Conservation (phyloP, 2,888 invertebrate species). For the Apodemia zela region DNA sequence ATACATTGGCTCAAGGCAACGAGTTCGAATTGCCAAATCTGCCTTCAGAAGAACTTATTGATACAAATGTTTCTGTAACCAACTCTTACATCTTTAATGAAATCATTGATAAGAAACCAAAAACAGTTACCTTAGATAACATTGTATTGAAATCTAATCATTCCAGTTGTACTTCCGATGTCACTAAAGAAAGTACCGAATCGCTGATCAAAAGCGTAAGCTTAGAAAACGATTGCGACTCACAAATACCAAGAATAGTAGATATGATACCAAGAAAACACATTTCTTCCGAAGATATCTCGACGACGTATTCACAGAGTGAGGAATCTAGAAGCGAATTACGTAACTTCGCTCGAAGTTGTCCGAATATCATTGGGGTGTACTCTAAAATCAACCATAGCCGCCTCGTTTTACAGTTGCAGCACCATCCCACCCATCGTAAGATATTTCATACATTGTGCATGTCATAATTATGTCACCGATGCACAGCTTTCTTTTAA, state of each 20-base stretch:
- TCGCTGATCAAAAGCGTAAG: slow-evolving; percentile 35
- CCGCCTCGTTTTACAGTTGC: slow-evolving; percentile 34
- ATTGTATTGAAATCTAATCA: slow-evolving; percentile 58
- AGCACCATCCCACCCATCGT: slow-evolving; percentile 42
- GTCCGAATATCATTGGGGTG: slow-evolving; percentile 1
- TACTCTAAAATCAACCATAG: slow-evolving; percentile 17
- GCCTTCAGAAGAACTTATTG: slow-evolving; percentile 61
- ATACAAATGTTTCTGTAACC: slow-evolving; percentile 38
- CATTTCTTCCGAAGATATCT: slow-evolving; percentile 33
- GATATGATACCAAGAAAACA: slow-evolving; percentile 5
- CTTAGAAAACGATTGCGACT: slow-evolving; percentile 7
- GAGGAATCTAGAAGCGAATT: slow-evolving; percentile 7
- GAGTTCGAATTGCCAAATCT: slow-evolving; percentile 70
- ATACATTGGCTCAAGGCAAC: slow-evolving; percentile 69
- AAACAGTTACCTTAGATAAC: slow-evolving; percentile 68
- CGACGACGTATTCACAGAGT: slow-evolving; percentile 21
- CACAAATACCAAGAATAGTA: slow-evolving; percentile 9
- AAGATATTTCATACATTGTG: slow-evolving; percentile 58
- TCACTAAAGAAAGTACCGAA: slow-evolving; percentile 42
- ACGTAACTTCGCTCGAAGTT: not conserved
- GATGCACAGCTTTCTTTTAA: slow-evolving; percentile 1
- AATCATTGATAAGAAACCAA: slow-evolving; percentile 71
- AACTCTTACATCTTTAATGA: slow-evolving; percentile 71
- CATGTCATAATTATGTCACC: slow-evolving; percentile 41
- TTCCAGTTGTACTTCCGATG: slow-evolving; percentile 48